Base-by-base conservation (phyloP, 1,140 invertebrate genomes). In the Wasmannia auropunctata region DNA sequence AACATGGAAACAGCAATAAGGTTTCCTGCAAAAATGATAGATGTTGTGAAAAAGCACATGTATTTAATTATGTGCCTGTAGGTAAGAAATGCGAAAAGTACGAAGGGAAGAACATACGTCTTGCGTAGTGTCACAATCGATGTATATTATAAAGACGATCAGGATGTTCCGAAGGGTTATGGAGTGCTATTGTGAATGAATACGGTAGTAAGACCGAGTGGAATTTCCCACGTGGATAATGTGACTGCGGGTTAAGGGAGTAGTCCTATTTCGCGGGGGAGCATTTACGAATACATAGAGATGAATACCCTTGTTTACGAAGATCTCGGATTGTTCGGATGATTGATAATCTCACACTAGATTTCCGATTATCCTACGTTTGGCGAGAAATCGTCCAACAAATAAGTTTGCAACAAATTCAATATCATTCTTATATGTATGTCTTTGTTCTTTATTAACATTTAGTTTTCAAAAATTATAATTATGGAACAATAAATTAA, bases 151-250 rank as follows among this genome's bases (percentile, higher is more conserved):
- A 54, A 25, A 69, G 81, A 88, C 83, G 43, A 86, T 74, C 60
- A 16, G 65, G 43, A 65, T 11, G 22, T 34, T 63, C 25, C 56
- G 40, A 56, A 16, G 51, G 60, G 37, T 28, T 58, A 70, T 54
- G 40, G 25, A 51, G 40, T 19, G 75, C 11, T 60, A 75, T 85
- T 69, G 54, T 86, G 86, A 86, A 86, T 54, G 49, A 86, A 84
- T n/a, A 74, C 85, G 77, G 83, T 80, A 67, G 87, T 70, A 87
- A 76, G 81, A 85, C 37, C 84, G 85, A 87, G 85, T 56, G 65
- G 54, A 89, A 90, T 91, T 94, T 94, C 94, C 93, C 94, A 95
- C 94, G 94, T 95, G 94, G 94, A 94, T 95, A 94, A 91, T 92
- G 88, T 95, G 91, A 93, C 94, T 94, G 94, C 92, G 92, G 94